These are phyloP conservation scores for Hylaeus anthracinus DNA, from an alignment of 1,140 invertebrate genomes.

Conservation along the genomic window DNA sequence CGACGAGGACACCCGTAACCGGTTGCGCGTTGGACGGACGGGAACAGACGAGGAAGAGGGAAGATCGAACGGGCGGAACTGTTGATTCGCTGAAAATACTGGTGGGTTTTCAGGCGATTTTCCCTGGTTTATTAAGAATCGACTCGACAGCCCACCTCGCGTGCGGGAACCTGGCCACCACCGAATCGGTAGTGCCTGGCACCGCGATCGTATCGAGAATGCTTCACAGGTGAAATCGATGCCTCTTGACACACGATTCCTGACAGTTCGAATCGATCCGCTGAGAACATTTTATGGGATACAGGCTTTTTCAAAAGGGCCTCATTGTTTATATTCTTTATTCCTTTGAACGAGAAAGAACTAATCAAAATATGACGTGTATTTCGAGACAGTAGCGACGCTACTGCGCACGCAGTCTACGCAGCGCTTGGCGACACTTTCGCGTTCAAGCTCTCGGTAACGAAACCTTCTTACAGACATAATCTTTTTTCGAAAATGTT, in stretches of 20 bases:
- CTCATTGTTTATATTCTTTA: too few relatives aligned
- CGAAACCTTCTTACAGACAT: too few relatives aligned
- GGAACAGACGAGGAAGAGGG: neutral
- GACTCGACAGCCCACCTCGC: constrained; percentile 8
- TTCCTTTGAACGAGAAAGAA: too few relatives aligned
- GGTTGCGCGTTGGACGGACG: neutral
- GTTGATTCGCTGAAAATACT: constrained; percentile 50
- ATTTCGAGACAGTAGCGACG: too few relatives aligned
- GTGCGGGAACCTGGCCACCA: neutral
- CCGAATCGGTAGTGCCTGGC: constrained; percentile 29
- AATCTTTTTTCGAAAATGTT: too few relatives aligned
- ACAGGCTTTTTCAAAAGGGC: too few relatives aligned
- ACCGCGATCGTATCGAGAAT: constrained; percentile 29
- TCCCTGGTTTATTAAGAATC: constrained; percentile 40
- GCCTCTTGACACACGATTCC: neutral
- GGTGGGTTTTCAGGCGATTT: constrained; percentile 39
- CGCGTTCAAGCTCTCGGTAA: too few relatives aligned
- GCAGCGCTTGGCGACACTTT: too few relatives aligned
- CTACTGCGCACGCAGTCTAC: too few relatives aligned
- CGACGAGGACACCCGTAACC: constrained; percentile 26
- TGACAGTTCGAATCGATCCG: neutral
- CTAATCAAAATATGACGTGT: too few relatives aligned
- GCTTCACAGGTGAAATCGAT: neutral
- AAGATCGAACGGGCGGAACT: constrained; percentile 38
- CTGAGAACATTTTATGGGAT: too few relatives aligned